Percentiles rank a stretch among this genome's conserved stretches.
Conservation (phyloP, 2,888 invertebrate genomes). For the Patella caerulea region DNA sequence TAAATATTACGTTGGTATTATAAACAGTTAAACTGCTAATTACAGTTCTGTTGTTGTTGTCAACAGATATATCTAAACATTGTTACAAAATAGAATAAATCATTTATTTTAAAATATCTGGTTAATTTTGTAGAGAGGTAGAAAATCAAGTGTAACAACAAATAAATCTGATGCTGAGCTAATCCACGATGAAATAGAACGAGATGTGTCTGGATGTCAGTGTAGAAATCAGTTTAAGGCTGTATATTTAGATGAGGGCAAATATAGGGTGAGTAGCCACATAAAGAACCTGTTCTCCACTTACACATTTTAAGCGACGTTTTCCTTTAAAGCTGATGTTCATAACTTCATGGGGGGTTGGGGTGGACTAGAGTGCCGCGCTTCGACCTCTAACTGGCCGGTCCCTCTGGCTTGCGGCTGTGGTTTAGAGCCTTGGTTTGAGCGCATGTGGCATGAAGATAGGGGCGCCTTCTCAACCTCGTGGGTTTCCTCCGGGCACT, state of each 20-base stretch:
- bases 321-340: too few relatives aligned
- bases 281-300: too few relatives aligned
- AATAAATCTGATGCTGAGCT: slow-evolving; percentile 62
- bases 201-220: slow-evolving; percentile 67
- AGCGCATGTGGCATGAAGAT: too few relatives aligned
- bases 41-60: not conserved
- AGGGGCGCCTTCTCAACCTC: too few relatives aligned
- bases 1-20: too few relatives aligned
- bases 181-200: slow-evolving; percentile 70
- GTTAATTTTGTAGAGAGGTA: slow-evolving; percentile 37
- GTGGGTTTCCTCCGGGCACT: too few relatives aligned
- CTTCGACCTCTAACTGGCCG: too few relatives aligned
- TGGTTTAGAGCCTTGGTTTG: too few relatives aligned
- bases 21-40: not conserved
- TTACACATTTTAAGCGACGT: too few relatives aligned
- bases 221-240: slow-evolving; percentile 67
- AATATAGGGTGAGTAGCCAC: slow-evolving; percentile 64
- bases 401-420: too few relatives aligned
- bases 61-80: not conserved
- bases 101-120: not conserved
- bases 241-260: slow-evolving; percentile 66
- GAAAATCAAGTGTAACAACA: slow-evolving; percentile 12
- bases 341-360: too few relatives aligned
- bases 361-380: too few relatives aligned
- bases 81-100: not conserved